A percentile compares a stretch with the other conserved stretches of the same genome.
Evolutionary conservation across 2,797 vertebrate genomes (phyloP).

Genomic region (Rhinoraja longicauda): DNA sequence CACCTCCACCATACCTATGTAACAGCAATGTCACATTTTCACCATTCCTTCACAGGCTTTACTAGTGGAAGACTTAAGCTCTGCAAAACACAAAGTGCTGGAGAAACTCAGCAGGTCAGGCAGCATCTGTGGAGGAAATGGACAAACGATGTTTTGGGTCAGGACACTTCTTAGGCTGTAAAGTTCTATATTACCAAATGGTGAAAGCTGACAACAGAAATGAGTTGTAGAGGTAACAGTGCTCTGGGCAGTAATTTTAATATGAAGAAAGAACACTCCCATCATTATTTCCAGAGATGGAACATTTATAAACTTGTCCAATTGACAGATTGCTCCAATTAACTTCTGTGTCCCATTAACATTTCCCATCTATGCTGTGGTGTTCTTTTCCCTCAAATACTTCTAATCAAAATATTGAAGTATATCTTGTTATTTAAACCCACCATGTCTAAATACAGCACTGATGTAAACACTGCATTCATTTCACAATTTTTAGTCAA

Average conservation of each 20-base stretch:
- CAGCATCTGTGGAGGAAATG: too few relatives aligned
- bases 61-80: too few relatives aligned
- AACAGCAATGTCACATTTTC: neutral
- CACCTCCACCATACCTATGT: neutral
- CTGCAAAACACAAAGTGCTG: too few relatives aligned
- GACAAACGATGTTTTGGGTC: too few relatives aligned
- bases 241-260: neutral
- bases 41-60: too few relatives aligned
- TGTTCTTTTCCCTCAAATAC: neutral
- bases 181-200: neutral
- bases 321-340: neutral
- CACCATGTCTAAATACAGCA: neutral
- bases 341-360: neutral
- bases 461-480: neutral
- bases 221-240: neutral
- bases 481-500: neutral
- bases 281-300: neutral
- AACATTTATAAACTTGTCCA: neutral
- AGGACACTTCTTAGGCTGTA: neutral
- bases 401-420: neutral
- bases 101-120: too few relatives aligned
- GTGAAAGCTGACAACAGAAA: neutral
- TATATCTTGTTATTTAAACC: neutral
- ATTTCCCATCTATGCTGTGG: neutral
- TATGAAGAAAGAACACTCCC: neutral